A percentile compares a stretch with the other conserved stretches of the same genome.
Evolutionary conservation across 2,797 vertebrate species (phyloP).

Genomic region (Pampus argenteus): DNA sequence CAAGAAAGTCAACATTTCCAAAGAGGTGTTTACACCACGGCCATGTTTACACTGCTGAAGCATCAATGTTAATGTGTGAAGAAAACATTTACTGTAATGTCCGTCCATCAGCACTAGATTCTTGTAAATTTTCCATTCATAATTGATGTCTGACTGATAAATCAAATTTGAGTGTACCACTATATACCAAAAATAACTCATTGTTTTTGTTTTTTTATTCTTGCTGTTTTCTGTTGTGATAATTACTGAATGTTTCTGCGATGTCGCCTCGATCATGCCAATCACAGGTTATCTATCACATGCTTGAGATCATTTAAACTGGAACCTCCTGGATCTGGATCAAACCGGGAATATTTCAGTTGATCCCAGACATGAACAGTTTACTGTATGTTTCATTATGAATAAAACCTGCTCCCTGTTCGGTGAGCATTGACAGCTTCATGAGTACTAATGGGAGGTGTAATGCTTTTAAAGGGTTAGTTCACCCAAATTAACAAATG

Average conservation of each 20-base stretch:
- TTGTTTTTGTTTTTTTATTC: not conserved
- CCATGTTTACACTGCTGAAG: slow-evolving; percentile 35
- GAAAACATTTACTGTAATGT: not conserved
- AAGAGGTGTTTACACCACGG: slow-evolving; percentile 7
- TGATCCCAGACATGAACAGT: not conserved
- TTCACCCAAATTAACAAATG: not conserved
- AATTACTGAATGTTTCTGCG: not conserved
- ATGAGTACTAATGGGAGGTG: not conserved
- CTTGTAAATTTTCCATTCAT: slow-evolving; percentile 15
- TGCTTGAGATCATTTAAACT: not conserved
- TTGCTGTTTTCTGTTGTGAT: slow-evolving; percentile 14
- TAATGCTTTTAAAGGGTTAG: not conserved
- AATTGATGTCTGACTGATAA: not conserved
- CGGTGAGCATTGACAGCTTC: not conserved
- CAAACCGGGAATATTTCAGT: not conserved
- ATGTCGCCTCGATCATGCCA: not conserved
- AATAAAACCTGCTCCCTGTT: slow-evolving; percentile 28
- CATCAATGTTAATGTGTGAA: slow-evolving; percentile 1
- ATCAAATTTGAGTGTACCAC: not conserved
- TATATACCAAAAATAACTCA: not conserved
- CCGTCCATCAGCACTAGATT: not conserved
- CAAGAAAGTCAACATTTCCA: slow-evolving; percentile 34
- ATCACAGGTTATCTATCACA: not conserved
- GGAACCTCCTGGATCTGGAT: not conserved
- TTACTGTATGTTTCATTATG: not conserved